Conservation (phyloP, 2,888 invertebrate genomes). For the Euzophera pinguis region DNA sequence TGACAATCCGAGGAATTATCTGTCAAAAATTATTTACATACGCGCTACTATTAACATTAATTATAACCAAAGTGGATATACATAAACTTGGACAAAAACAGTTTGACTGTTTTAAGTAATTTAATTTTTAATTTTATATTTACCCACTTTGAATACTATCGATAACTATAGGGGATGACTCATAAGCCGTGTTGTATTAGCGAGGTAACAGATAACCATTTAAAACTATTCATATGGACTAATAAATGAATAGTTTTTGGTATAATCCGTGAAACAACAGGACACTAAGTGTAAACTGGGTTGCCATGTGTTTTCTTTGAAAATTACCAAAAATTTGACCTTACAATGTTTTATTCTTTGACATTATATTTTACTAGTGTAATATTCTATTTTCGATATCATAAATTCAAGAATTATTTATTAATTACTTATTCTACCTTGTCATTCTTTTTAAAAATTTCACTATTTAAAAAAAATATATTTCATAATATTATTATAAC, state of each 20-base stretch:
- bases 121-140: not conserved
- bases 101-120: no score
- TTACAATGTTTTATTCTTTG: no score
- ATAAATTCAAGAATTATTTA: not conserved
- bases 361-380: not conserved
- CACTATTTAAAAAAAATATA: no score
- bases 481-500: no score
- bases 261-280: not conserved
- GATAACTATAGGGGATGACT: not conserved
- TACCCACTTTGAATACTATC: not conserved
- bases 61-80: not conserved
- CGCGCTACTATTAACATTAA: slow-evolving; percentile 9
- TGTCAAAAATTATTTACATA: slow-evolving; percentile 4
- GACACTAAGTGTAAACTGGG: not conserved
- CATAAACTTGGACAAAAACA: not conserved
- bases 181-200: slow-evolving; percentile 1
- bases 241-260: not conserved
- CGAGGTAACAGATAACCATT: not conserved
- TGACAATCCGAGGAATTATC: slow-evolving; percentile 6
- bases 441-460: no score
- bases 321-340: not conserved
- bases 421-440: no score
- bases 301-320: not conserved
- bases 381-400: not conserved
- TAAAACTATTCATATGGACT: slow-evolving; percentile 1